Evolutionary conservation across 2,113 vertebrate genomes (phyloP), one percentile per base, ranked within the genome.

Genomic region (Rhynchomys soricoides): DNA sequence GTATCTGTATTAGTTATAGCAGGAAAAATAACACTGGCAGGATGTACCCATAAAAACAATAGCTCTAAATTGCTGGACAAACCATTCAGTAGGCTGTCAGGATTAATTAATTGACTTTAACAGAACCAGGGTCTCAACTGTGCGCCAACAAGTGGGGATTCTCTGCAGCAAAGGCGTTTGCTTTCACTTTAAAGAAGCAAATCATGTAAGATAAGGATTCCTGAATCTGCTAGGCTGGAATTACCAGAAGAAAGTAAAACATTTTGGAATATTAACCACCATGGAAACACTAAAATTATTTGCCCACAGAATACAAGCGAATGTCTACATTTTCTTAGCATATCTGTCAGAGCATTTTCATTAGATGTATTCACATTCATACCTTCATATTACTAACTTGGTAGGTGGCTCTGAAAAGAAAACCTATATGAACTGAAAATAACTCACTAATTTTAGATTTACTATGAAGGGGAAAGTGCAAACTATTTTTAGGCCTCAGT

Each of bases 391-490:
- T 93, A 90, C 77, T 70, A 82, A 95, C 75, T 82, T 95, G 59
- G 62, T 75, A 73, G 12, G 78, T 75, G n/a, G 57, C 48, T 85
- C 93, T 92, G 1, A 55, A 86, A 50, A 66, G 37, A 87, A 93
- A 52, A 8, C 50, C 8, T 31, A 88, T 17, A 75, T 57, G 93
- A 68, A 85, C 78, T 92, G 31, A 43, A 93, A 96, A 93, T 90
- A 90, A 88, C 7, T 95, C 90, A 26, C 73, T 95, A 90, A 96
- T 91, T 93, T 95, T 96, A 97, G 94, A 95, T 75, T 94, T 93
- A 73, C 31, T 66, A 5, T 95, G 95, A 82, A 43, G 34, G 16
- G 31, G 37, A 88, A 96, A 89, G 68, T 66, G 74, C 17, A 55
- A 40, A 37, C 71, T 96, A 79, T 79, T 96, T 95, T 96, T 70